These are phyloP conservation scores for Sinonovacula constricta DNA, from an alignment of 1,140 invertebrate genomes.

Conservation along the genomic window DNA sequence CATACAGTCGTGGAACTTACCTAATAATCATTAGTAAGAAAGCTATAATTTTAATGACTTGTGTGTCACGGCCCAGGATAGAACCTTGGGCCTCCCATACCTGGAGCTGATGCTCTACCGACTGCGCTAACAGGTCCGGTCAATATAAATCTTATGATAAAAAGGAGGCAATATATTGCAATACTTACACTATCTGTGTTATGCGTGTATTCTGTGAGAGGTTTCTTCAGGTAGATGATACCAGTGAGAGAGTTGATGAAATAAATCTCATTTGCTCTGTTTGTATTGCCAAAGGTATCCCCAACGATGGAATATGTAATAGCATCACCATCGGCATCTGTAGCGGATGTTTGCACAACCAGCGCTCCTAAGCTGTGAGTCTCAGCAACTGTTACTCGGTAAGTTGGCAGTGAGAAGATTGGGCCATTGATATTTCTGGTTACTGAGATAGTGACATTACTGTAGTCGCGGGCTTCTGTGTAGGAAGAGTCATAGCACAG, in stretches of 20 bases:
- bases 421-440: constrained; percentile 86
- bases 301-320: constrained; percentile 32
- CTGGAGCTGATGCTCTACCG: too few species aligned
- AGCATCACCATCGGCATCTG: constrained; percentile 69
- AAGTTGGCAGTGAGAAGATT: constrained; percentile 79
- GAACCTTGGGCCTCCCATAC: too few species aligned
- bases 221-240: constrained; percentile 56
- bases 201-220: constrained; percentile 51
- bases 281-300: constrained; percentile 35
- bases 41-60: too few species aligned
- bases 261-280: constrained; percentile 52
- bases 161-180: too few species aligned
- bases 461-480: constrained; percentile 77
- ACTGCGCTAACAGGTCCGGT: too few species aligned
- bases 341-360: constrained; percentile 85
- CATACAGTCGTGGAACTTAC: too few species aligned
- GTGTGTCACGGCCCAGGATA: too few species aligned
- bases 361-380: constrained; percentile 86
- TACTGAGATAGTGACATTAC: constrained; percentile 89
- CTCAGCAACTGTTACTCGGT: constrained; percentile 89
- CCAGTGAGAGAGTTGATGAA: constrained; percentile 47
- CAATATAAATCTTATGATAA: too few species aligned
- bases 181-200: constrained; percentile 54
- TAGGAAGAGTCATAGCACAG: constrained; percentile 63
- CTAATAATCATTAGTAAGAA: too few species aligned